These are phyloP conservation scores for Ciona savignyi DNA, from an alignment of 23 tunicate species.

Conservation along the genomic window DNA sequence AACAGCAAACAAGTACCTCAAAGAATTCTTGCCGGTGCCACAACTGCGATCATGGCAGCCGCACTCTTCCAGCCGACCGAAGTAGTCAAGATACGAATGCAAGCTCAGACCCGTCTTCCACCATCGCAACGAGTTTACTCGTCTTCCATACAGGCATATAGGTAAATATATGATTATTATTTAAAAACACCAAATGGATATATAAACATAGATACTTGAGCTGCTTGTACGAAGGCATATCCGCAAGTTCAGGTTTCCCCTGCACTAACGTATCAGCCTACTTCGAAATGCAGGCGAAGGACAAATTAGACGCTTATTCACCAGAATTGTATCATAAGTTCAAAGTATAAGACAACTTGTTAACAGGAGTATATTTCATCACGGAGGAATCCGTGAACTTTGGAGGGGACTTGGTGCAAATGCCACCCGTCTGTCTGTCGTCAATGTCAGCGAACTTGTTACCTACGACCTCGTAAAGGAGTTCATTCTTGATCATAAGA, in stretches of 20 bases:
- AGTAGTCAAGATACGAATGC: constrained; percentile 94
- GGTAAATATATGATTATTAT: too few relatives aligned
- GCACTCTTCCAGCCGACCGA: constrained; percentile 89
- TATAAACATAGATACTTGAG: too few relatives aligned
- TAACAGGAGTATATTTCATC: background rate
- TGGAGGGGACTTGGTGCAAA: constrained; percentile 83
- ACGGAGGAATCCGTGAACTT: constrained; percentile 60
- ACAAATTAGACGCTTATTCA: too few relatives aligned
- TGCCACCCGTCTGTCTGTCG: constrained; percentile 63
- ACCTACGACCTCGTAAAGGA: constrained; percentile 90
- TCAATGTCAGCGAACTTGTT: constrained; percentile 86
- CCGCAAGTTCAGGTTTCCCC: background rate
- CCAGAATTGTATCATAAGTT: background rate
- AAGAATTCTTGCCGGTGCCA: constrained; percentile 78
- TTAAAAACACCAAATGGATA: too few relatives aligned
- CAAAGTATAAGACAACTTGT: background rate
- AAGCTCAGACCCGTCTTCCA: constrained; percentile 48
- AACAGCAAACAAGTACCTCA: constrained; percentile 54
- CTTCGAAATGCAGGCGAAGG: too few relatives aligned
- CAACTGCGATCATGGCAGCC: constrained; percentile 80
- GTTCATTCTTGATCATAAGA: constrained; percentile 36
- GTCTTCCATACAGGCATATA: constrained; percentile 55
- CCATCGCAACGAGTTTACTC: constrained; percentile 15
- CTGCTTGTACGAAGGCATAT: too few relatives aligned
- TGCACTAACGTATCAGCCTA: background rate